Evolutionary conservation across 2,888 invertebrate species (phyloP).

Genomic region (Nephrotoma guestfalica): DNA sequence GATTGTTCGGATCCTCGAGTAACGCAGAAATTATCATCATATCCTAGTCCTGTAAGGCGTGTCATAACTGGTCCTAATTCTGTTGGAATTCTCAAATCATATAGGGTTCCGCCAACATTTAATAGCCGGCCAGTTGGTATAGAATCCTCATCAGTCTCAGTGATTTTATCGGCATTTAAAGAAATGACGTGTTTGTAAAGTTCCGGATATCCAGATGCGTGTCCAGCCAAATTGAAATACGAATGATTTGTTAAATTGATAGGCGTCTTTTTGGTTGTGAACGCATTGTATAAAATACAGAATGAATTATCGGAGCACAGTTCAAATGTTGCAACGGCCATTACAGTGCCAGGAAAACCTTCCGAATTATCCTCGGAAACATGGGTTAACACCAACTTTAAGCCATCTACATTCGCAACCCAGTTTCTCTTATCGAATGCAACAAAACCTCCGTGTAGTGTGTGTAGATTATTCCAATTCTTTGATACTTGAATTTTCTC

Average conservation of each 20-base stretch:
- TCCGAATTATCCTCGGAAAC: constrained; percentile 67
- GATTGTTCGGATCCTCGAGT: constrained; percentile 41
- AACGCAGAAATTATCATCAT: constrained; percentile 71
- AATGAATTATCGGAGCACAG: constrained; percentile 61
- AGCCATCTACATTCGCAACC: constrained; percentile 44
- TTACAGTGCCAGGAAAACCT: constrained; percentile 76
- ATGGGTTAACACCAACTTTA: constrained; percentile 53
- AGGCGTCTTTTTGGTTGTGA: constrained; percentile 61
- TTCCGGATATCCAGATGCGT: constrained; percentile 45
- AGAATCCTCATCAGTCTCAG: constrained; percentile 51
- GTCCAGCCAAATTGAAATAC: constrained; percentile 89
- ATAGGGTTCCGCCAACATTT: constrained; percentile 49
- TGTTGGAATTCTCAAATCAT: constrained; percentile 56
- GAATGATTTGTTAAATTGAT: constrained; percentile 79
- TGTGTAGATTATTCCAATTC: constrained; percentile 53
- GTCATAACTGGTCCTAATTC: constrained; percentile 50
- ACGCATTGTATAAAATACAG: constrained; percentile 58
- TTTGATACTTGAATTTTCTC: constrained; percentile 49
- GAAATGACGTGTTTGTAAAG: constrained; percentile 53
- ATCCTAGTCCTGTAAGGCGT: constrained; percentile 54
- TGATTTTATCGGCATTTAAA: constrained; percentile 64
- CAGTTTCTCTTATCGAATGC: constrained; percentile 76
- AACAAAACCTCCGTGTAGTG: constrained; percentile 69
- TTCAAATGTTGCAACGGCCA: constrained; percentile 52
- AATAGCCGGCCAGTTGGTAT: constrained; percentile 49